Base-by-base conservation (phyloP, 1,140 invertebrate species). In the Brachionus asplanchnoidis region DNA sequence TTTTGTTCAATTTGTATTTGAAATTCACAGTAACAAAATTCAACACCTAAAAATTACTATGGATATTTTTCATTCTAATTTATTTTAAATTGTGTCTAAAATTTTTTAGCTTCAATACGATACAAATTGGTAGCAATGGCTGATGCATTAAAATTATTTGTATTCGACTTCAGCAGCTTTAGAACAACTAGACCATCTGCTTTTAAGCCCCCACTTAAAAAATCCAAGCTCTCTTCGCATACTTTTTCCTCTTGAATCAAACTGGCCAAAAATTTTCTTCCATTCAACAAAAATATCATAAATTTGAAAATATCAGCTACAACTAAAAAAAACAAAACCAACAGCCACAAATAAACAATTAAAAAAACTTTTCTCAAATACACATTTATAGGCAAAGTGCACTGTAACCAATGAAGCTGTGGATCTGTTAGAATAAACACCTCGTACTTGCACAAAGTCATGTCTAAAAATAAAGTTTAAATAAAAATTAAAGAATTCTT, bases 371-470 rank as follows among this genome's bases (percentile, higher is more conserved):
- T 80, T 65, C 36, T 65, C 26, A 80, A 32, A 80, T 80, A 80
- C 20, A 80, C 36, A 53, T 80, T 80, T n/a, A 80, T 53, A 8
- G 77, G 77, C 26, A 80, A 11, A n/a, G 77, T 20, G 36, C 77
- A 80, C 20, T 80, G 77, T n/a, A 80, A 2, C 77, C 77, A 80
- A 32, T 80, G 77, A 12, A 46, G 17, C 23, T 80, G 77, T 6
- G 23, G 77, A 23, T 80, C 77, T 14, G 40, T 46, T 17, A 80
- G n/a, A 65, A 80, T 23, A 12, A 36, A 80, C 4, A 80, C 77
- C n/a, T 80, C 8, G 20, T n/a, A 80, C 17, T 80, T 80, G 44
- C 77, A 80, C 14, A 80, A 42, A n/a, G 77, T 80, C 77, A 80
- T 56, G 7, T 17, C 17, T 56, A 17, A 56, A 56, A 17, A 56